These are phyloP conservation scores for Hippopotamus amphibius DNA, from an alignment of 2,113 vertebrate species.

Conservation along the genomic window DNA sequence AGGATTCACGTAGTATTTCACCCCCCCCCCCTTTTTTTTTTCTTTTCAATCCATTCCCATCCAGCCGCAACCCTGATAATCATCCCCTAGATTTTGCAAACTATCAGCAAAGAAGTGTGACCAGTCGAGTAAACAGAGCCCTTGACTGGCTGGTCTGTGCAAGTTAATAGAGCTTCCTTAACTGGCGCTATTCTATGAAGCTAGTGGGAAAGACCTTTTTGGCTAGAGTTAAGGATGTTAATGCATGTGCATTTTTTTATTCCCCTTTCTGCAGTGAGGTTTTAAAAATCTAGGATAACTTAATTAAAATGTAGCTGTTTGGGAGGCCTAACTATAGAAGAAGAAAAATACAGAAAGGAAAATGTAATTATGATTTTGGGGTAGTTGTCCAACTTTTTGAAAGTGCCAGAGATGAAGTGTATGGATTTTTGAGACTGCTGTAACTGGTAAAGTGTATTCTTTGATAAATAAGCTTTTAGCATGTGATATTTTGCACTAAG, in stretches of 20 bases:
- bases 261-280: not conserved
- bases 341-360: constrained; percentile 10
- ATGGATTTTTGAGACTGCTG: not conserved
- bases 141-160: not conserved
- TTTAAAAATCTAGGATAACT: constrained; percentile 1
- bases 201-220: not conserved
- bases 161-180: constrained; percentile 17
- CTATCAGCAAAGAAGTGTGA: constrained; percentile 75
- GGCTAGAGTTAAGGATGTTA: constrained; percentile 33
- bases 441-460: not conserved
- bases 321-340: not conserved
- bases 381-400: constrained; percentile 33
- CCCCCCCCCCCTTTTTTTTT: not conserved
- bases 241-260: not conserved
- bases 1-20: not conserved
- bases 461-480: constrained; percentile 3
- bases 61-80: not conserved
- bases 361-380: not conserved
- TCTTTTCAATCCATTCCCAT: not conserved
- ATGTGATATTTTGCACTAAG: not conserved
- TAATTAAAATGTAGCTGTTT: constrained; percentile 8
- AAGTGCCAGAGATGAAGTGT: constrained; percentile 39
- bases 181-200: not conserved
- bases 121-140: not conserved
- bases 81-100: constrained; percentile 31